phyloP scores from a whole-genome alignment of 64 coral and sea anemone species.

The Porites lutea region DNA sequence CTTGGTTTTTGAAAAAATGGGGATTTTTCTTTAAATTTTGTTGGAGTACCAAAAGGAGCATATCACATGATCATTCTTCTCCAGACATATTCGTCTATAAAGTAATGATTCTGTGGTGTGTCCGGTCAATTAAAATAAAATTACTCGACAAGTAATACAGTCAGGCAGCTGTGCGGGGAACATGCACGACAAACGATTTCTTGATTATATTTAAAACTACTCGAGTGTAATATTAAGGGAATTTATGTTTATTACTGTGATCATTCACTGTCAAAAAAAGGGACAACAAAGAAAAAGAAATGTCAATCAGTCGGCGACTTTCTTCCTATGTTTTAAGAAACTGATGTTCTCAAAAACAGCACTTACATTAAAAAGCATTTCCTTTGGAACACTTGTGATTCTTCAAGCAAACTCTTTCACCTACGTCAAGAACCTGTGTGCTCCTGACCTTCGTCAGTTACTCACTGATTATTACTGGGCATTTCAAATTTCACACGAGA shows the following conservation, averaged over 20 bases:
- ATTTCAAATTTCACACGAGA: no score
- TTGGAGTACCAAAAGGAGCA: not conserved
- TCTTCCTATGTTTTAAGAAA: not conserved
- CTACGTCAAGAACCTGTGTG: no score
- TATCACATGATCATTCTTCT: not conserved
- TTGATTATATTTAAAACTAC: not conserved
- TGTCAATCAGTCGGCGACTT: not conserved
- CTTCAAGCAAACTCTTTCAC: no score
- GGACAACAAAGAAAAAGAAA: not conserved
- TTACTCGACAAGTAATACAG: not conserved
- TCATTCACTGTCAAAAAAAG: not conserved
- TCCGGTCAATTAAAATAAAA: not conserved
- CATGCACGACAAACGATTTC: not conserved
- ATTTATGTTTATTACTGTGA: no score
- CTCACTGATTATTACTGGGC: no score
- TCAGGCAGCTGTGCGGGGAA: not conserved
- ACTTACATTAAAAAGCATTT: no score
- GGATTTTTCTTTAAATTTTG: not conserved
- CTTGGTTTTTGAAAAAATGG: not conserved
- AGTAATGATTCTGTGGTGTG: not conserved
- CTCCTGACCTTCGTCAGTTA: no score
- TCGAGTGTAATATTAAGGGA: not conserved
- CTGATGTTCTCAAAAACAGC: not conserved
- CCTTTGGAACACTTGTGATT: no score
- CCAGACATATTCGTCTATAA: not conserved